phyloP scores from a whole-genome alignment of 2,888 invertebrate genomes.

The Autographa gamma region DNA sequence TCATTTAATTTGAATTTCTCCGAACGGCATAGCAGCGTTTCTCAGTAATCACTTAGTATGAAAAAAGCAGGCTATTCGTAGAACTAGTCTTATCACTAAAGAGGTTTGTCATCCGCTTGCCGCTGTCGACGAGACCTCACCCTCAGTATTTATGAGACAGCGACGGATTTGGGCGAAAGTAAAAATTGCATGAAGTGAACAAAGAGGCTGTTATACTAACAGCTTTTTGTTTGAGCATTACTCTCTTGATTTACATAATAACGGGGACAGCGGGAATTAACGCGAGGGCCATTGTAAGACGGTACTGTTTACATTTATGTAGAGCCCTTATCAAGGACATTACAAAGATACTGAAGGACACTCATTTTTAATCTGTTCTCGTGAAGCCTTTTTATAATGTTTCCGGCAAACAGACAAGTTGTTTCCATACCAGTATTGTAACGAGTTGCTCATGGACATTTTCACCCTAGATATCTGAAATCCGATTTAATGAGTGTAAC shows the following conservation, averaged over 20 bases:
- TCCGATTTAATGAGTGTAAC: too few species aligned
- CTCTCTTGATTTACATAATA: constrained; percentile 18
- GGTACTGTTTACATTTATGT: background rate
- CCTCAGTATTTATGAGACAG: constrained; percentile 11
- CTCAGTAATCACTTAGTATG: too few species aligned
- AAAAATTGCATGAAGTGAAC: background rate
- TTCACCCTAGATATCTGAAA: too few species aligned
- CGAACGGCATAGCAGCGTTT: too few species aligned
- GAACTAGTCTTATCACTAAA: background rate
- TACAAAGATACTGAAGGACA: background rate
- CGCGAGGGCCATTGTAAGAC: background rate
- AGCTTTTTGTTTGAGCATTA: constrained; percentile 12
- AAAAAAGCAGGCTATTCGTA: too few species aligned
- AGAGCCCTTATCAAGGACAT: background rate
- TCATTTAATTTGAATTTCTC: too few species aligned
- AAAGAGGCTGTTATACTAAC: constrained; percentile 8
- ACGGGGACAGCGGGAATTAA: background rate
- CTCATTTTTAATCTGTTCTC: too few species aligned
- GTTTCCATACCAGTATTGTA: too few species aligned
- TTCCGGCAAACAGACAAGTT: too few species aligned
- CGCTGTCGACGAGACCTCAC: background rate
- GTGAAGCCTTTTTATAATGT: too few species aligned
- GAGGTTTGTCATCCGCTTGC: background rate
- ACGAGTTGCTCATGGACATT: too few species aligned
- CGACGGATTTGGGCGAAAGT: background rate